These are phyloP conservation scores for Steinernema scapterisci DNA, from an alignment of 2,888 invertebrate species.

Conservation along the genomic window DNA sequence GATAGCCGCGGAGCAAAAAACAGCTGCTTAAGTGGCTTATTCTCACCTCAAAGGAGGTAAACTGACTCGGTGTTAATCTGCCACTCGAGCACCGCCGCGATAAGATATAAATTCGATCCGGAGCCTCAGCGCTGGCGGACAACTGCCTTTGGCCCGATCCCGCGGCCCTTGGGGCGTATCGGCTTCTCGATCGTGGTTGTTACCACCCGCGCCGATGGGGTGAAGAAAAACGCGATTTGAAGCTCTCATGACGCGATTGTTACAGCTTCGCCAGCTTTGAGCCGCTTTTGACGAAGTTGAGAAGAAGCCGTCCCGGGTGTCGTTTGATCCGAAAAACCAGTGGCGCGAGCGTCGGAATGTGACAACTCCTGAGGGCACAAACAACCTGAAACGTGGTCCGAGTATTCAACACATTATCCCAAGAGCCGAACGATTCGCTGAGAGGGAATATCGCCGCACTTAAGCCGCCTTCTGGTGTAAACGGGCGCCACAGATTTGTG, in stretches of 20 bases:
- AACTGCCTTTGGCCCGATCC: constrained; percentile 6
- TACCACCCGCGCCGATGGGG: constrained; percentile 19
- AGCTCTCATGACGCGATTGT: constrained; percentile 20
- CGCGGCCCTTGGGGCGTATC: not conserved
- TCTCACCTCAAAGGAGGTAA: constrained; percentile 15
- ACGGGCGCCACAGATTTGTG: not conserved
- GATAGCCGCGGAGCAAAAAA: not conserved
- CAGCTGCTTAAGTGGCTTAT: not conserved
- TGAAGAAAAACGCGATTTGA: constrained; percentile 26
- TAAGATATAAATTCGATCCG: constrained; percentile 22
- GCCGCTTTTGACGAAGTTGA: not conserved
- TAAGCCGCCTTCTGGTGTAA: no score
- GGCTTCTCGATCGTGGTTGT: not conserved
- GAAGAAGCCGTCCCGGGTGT: not conserved
- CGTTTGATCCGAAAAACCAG: no score
- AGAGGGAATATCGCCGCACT: no score
- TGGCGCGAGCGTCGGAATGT: no score
- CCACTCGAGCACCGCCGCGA: not conserved
- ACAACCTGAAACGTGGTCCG: no score
- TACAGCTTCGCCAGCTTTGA: not conserved
- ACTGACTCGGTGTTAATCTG: not conserved
- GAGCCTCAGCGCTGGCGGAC: not conserved
- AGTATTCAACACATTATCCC: no score
- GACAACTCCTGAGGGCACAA: no score
- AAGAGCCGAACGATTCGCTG: no score